Evolutionary conservation across 2,888 invertebrate species (phyloP), one percentile per base, ranked within the genome.

Genomic region (Aphodius sticticus): DNA sequence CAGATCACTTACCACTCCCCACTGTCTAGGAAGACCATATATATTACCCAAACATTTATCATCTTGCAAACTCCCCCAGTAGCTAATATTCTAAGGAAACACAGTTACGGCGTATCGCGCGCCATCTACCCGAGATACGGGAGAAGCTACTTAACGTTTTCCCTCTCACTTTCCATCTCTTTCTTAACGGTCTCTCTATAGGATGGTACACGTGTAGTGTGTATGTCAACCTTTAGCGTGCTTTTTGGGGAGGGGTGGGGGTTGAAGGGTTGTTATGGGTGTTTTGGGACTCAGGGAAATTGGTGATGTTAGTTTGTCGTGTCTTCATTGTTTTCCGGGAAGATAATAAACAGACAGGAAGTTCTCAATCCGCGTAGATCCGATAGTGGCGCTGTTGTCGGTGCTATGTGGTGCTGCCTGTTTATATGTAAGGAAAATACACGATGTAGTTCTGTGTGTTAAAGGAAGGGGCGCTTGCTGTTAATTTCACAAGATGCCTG

Each of bases 281-380:
- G 26, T 26, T 26, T 26, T 26, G 26, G 26, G 26, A 26, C 26
- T 26, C 26, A 26, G 26, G 26, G 26, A 26, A 26, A 26, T 26
- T 26, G 26, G 26, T 26, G 26, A 26, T 26, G 53, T 53, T 53
- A 53, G 53, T 53, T 53, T 53, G 53, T 53, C 53, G 53, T 9
- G 53, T 53, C 53, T 53, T 53, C 53, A 53, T 53, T 53, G 53
- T 53, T 53, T 53, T 53, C 53, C 53, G 53, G 53, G 53, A 53
- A 12, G 53, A 53, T 53, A 53, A 53, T 53, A 53, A 53, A 53
- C 53, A 12, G 53, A 2, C 53, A 12, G 53, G 53, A 53, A 53
- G 53, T 53, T 12, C 53, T 12, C 53, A 53, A 53, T 53, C 53
- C 53, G 53, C 53, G 53, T 9, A 12, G 7, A 12, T 12, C 53